Evolutionary conservation across 2,113 vertebrate genomes (phyloP).

Genomic region (Pollimyrus isidori): DNA sequence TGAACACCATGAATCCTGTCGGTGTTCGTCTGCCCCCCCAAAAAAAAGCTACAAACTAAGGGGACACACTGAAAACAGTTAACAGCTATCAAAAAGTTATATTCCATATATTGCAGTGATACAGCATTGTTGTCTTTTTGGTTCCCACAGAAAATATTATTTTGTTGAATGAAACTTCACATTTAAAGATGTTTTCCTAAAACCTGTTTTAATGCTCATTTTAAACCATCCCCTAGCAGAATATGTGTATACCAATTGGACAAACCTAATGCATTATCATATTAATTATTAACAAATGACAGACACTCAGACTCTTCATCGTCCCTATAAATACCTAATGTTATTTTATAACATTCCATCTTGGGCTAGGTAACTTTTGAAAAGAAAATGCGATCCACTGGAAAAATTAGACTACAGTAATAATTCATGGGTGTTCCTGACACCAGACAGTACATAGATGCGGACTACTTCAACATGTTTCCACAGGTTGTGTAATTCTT

Average conservation of each 20-base stretch:
- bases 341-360: neutral
- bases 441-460: neutral
- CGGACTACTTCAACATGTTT: neutral
- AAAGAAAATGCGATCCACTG: neutral
- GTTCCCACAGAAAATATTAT: too few species aligned
- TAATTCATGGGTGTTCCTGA: neutral
- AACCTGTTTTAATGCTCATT: neutral
- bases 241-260: neutral
- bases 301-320: neutral
- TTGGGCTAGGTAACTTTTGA: neutral
- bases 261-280: neutral
- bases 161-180: neutral
- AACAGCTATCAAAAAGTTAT: too few species aligned
- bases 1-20: too few species aligned
- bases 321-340: neutral
- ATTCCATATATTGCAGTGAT: too few species aligned
- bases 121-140: too few species aligned
- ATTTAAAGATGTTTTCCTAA: neutral
- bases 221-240: neutral
- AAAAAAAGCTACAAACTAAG: too few species aligned
- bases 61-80: too few species aligned
- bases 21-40: too few species aligned
- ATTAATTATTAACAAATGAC: neutral
- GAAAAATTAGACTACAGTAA: neutral
- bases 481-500: neutral